Conservation (phyloP, 2,113 vertebrate genomes). For the Pristiophorus japonicus region DNA sequence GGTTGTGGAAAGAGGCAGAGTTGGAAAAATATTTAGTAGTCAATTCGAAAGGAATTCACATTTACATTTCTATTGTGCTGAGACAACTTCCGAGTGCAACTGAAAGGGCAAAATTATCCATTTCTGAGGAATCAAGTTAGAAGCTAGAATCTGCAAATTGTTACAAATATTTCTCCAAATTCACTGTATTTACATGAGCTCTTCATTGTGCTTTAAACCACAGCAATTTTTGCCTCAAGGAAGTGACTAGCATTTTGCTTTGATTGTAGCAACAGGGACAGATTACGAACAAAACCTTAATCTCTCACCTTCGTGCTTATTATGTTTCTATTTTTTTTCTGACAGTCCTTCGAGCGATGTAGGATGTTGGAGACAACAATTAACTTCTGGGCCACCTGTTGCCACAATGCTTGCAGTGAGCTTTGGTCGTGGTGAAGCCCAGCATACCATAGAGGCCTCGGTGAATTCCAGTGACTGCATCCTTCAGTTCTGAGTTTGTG, state of each 20-base stretch:
- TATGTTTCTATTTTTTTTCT: background rate
- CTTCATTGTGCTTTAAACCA: background rate
- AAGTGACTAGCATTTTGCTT: background rate
- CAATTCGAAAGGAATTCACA: background rate
- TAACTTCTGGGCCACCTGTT: background rate
- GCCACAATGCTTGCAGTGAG: background rate
- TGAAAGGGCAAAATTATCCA: background rate
- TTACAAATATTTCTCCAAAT: background rate
- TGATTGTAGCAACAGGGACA: background rate
- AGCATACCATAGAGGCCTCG: background rate
- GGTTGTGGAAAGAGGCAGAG: background rate
- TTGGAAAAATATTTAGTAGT: background rate
- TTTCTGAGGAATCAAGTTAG: background rate
- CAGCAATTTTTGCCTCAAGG: background rate
- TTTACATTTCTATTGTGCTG: background rate
- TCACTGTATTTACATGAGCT: background rate
- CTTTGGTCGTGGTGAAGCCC: background rate
- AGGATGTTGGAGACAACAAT: background rate
- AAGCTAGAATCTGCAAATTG: background rate
- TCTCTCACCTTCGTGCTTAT: background rate
- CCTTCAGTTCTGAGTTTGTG: background rate
- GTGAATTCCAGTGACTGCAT: background rate
- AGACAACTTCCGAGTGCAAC: background rate
- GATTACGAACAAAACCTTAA: background rate
- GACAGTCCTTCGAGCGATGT: background rate